Base-by-base conservation (phyloP, 2,888 invertebrate species). In the Lycophotia porphyrea region DNA sequence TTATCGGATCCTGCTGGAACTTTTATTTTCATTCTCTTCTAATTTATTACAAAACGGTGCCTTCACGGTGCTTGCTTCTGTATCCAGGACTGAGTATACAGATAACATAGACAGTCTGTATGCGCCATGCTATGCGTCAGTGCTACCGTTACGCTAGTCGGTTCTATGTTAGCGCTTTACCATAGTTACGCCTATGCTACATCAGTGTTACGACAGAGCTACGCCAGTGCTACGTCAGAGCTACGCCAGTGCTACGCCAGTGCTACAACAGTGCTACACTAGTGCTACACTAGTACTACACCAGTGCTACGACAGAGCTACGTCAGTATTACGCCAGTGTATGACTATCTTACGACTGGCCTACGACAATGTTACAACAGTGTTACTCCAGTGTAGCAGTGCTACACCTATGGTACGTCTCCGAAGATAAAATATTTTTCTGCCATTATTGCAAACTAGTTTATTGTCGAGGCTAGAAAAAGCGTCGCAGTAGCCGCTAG, bases 1-100 rank as follows among this genome's bases (percentile, higher is more conserved):
- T 42, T 65, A 49, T 65, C 2, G 55, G 58, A 77, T 71, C 11
- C 24, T 47, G 47, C 27, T 34, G 34, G n/a, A 55, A 65, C 24
- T 47, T 64, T 64, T 47, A 55, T 47, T 76, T 36, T 18, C 5
- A n/a, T 9, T 69, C n/a, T 47, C 24, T 34, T 64, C 1, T 2
- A 18, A 55, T 76, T 27, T 64, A 24, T 34, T 64, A 39, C 9
- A 76, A 47, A 47, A 61, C 11, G 9, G 8, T 34, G 27, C 24
- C 27, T 58, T 58, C 21, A 27, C 2, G 15, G 27, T 31, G 49
- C 18, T 21, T 24, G 66, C 21, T 31, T 42, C 13, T 52, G n/a
- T 42, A 15, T 52, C 15, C 8, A 31, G n/a, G 7, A 34, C 5
- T 11, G 18, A 24, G 18, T 31, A 18, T 34, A 9, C 0, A 36